Evolutionary conservation across 53 echinoderm and acorn worm species (phyloP).

Genomic region (Luidia sarsii): DNA sequence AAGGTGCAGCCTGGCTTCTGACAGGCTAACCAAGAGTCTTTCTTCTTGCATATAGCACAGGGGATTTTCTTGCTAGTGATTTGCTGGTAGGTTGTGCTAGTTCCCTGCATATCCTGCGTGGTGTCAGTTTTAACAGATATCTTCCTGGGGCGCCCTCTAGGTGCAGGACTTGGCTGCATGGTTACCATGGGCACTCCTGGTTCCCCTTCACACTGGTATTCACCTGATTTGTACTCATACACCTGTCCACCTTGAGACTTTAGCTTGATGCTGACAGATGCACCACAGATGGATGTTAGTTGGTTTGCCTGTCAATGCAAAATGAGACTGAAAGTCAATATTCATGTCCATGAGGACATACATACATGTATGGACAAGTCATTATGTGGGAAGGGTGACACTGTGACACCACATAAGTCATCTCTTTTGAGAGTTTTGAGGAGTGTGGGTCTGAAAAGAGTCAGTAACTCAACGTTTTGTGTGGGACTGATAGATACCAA

Average conservation of each 20-base stretch:
- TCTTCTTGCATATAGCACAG: conserved; percentile 41
- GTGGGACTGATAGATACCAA: too few relatives aligned
- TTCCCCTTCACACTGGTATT: conserved; percentile 33
- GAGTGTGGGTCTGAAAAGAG: too few relatives aligned
- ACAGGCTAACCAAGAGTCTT: conserved; percentile 31
- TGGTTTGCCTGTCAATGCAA: conserved; percentile 34
- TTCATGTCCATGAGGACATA: too few relatives aligned
- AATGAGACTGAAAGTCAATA: too few relatives aligned
- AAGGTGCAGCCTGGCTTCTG: conserved; percentile 39
- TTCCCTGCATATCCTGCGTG: background rate
- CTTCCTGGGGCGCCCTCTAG: conserved; percentile 16
- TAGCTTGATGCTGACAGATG: conserved; percentile 41
- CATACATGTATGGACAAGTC: too few relatives aligned
- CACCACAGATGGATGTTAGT: conserved; percentile 48
- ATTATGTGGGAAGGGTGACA: too few relatives aligned
- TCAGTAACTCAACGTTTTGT: too few relatives aligned
- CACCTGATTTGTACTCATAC: conserved; percentile 36
- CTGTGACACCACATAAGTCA: too few relatives aligned
- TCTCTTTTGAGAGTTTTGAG: too few relatives aligned
- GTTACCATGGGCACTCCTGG: conserved; percentile 33
- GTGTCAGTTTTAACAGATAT: background rate
- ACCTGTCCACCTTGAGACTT: conserved; percentile 34
- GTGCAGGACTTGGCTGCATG: background rate
- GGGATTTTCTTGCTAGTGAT: conserved; percentile 4
- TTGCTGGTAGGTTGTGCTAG: background rate